A percentile compares a stretch with the other conserved stretches of the same genome.
Evolutionary conservation across 2,113 vertebrate species (phyloP).

Genomic region (Erythrocebus patas): DNA sequence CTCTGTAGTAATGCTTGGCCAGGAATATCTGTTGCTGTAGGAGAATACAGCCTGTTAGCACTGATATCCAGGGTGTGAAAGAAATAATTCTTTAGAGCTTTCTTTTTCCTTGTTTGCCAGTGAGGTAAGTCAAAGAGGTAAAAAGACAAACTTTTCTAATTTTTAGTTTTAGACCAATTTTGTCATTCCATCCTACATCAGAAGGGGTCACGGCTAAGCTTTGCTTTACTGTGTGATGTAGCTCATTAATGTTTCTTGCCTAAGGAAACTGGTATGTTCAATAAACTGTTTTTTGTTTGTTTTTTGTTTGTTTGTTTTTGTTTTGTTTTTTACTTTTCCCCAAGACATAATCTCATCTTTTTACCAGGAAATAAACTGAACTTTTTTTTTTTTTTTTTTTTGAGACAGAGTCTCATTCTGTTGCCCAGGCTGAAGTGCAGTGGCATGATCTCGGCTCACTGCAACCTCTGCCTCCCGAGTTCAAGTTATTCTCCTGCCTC

Average conservation of each 20-base stretch:
- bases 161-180: background rate
- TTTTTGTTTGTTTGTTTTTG: too few species aligned
- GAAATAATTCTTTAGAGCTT: background rate
- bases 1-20: background rate
- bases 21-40: background rate
- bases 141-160: background rate
- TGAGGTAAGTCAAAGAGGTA: background rate
- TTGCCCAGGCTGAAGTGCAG: too few species aligned
- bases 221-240: background rate
- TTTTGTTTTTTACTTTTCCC: background rate
- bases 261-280: constrained; percentile 23
- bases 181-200: background rate
- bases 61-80: background rate
- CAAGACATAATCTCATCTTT: background rate
- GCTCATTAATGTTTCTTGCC: background rate
- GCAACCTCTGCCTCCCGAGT: too few species aligned
- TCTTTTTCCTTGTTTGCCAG: background rate
- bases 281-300: background rate
- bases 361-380: background rate
- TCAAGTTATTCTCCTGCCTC: too few species aligned
- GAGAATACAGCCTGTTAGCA: background rate
- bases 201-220: background rate
- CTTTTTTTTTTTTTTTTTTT: too few species aligned
- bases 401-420: too few species aligned
- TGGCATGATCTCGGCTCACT: too few species aligned